Evolutionary conservation across 1,140 invertebrate species (phyloP).

Genomic region (Semibalanus balanoides): DNA sequence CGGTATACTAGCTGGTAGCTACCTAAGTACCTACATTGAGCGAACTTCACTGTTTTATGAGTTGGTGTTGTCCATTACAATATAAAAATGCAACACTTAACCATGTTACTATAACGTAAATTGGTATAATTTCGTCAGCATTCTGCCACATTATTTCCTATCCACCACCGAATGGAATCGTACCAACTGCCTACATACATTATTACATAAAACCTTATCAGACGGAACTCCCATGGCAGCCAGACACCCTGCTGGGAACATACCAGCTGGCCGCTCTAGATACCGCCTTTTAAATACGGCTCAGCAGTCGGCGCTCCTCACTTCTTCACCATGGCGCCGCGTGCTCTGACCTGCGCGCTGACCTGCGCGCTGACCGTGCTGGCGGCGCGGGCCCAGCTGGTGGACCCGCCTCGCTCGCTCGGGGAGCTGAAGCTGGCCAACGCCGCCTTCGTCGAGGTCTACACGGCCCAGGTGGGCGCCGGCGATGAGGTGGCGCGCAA

Average conservation of each 20-base stretch:
- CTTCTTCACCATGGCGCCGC: background rate
- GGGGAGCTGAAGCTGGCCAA: slow-evolving; percentile 5
- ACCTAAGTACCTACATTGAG: no score
- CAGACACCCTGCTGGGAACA: background rate
- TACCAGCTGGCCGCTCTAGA: background rate
- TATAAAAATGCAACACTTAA: no score
- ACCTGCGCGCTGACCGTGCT: background rate
- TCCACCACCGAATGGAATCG: no score
- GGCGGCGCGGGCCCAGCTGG: background rate
- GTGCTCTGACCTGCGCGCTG: background rate
- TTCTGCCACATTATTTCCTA: no score
- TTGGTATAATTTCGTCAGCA: no score
- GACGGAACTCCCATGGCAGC: background rate
- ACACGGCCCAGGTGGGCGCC: slow-evolving; percentile 17
- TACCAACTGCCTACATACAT: background rate
- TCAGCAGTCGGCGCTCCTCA: background rate
- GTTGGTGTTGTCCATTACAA: no score
- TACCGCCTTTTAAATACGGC: background rate
- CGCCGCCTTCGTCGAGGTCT: slow-evolving; percentile 24
- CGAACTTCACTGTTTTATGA: no score
- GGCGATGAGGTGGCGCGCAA: slow-evolving; percentile 19
- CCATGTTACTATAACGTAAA: no score
- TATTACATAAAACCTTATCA: background rate
- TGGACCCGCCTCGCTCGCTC: background rate
- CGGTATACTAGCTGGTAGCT: no score